These are phyloP conservation scores for Rhizomys pruinosus DNA, from an alignment of 2,113 vertebrate species.

Conservation along the genomic window DNA sequence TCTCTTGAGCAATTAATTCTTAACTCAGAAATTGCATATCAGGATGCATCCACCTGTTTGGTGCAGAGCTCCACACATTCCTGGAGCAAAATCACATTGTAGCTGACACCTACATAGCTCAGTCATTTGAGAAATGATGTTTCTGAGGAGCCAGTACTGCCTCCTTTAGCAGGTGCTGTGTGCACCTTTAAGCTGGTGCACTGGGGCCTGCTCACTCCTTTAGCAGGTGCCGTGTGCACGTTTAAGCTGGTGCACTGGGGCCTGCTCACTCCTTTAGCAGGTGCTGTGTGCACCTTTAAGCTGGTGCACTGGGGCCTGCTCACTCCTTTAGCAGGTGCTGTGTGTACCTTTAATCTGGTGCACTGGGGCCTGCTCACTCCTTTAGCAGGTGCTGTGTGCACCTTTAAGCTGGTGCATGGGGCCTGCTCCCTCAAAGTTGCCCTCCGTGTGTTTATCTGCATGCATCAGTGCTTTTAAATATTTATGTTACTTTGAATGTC, in stretches of 20 bases:
- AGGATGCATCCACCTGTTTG: background rate
- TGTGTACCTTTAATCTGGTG: background rate
- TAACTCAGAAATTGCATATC: background rate
- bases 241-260: background rate
- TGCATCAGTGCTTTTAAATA: background rate
- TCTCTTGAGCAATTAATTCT: background rate
- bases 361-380: rapidly evolving
- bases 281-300: background rate
- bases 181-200: background rate
- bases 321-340: background rate
- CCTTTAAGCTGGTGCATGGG: background rate
- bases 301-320: rapidly evolving
- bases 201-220: rapidly evolving
- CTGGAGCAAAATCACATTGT: background rate
- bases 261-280: background rate
- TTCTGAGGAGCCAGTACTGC: background rate
- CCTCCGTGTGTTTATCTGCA: background rate
- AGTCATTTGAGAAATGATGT: background rate
- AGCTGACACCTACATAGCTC: background rate
- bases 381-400: background rate
- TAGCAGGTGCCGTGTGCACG: background rate
- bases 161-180: rapidly evolving
- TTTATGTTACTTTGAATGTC: background rate
- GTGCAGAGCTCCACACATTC: too few species aligned
- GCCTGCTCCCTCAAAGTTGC: background rate